These are phyloP conservation scores for Diplodus puntazzo DNA, from an alignment of 2,797 vertebrate species.

Conservation along the genomic window DNA sequence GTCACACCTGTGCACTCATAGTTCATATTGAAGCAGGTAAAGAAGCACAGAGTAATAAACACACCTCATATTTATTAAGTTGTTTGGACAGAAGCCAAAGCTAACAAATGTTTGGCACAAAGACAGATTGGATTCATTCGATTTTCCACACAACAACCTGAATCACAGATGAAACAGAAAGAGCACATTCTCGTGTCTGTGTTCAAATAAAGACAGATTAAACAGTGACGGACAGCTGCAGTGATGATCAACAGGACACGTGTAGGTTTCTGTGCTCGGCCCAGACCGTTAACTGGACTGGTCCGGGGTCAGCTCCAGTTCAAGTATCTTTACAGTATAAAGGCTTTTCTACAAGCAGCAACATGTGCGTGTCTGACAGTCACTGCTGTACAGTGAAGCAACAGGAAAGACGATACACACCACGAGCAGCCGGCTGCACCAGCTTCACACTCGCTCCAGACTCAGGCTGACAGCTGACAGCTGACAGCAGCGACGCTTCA, in stretches of 20 bases:
- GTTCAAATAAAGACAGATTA: slow-evolving; percentile 5
- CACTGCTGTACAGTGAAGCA: background rate
- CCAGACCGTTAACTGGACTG: background rate
- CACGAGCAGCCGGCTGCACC: slow-evolving; percentile 4
- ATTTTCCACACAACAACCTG: slow-evolving; percentile 9
- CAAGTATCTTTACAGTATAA: slow-evolving; percentile 1
- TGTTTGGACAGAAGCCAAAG: slow-evolving; percentile 14
- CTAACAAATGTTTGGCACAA: slow-evolving; percentile 44
- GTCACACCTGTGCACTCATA: background rate
- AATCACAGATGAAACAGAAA: slow-evolving; percentile 23
- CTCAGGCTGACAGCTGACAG: too few relatives aligned
- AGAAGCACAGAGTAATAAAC: slow-evolving; percentile 26
- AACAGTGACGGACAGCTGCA: background rate
- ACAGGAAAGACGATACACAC: background rate
- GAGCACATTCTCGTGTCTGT: slow-evolving; percentile 2
- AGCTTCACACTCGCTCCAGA: background rate
- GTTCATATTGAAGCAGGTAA: background rate
- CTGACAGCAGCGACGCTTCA: background rate
- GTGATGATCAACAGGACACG: background rate
- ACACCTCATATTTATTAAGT: too few relatives aligned
- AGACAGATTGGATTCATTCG: slow-evolving; percentile 17
- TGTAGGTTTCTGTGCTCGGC: background rate
- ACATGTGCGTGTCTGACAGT: background rate
- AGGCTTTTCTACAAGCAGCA: slow-evolving; percentile 13
- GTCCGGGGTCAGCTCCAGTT: slow-evolving; percentile 12